These are phyloP conservation scores for Phalloptychus januarius DNA, from an alignment of 2,797 vertebrate genomes.

Conservation along the genomic window DNA sequence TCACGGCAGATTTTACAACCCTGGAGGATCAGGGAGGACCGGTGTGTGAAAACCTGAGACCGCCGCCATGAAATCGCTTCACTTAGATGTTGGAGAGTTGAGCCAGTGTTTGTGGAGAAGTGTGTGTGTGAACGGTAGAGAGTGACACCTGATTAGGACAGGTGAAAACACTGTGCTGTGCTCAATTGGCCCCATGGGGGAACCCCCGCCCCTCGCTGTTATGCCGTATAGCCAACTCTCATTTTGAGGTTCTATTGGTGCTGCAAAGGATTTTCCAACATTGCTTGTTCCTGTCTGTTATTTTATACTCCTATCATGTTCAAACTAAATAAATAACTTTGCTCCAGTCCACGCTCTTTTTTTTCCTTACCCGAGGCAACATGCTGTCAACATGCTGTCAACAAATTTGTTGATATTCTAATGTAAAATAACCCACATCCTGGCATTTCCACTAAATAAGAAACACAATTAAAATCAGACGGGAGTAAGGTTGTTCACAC, in stretches of 20 bases:
- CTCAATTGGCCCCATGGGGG: constrained; percentile 35
- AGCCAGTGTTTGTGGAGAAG: background rate
- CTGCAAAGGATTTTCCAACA: background rate
- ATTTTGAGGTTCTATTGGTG: background rate
- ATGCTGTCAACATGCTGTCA: too few species aligned
- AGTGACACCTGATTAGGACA: constrained; percentile 57
- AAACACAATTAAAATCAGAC: too few species aligned
- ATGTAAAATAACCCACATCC: too few species aligned
- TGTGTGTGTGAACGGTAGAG: constrained; percentile 12
- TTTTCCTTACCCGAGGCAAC: too few species aligned
- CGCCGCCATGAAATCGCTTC: constrained; percentile 1
- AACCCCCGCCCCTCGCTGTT: constrained; percentile 10
- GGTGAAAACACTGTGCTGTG: constrained; percentile 37
- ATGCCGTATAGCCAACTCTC: too few species aligned
- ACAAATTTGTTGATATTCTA: too few species aligned
- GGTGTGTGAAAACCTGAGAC: constrained; percentile 11
- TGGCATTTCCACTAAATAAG: too few species aligned
- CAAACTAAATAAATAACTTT: too few species aligned
- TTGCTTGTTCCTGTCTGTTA: too few species aligned
- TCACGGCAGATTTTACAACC: constrained; percentile 15
- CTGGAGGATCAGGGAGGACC: background rate
- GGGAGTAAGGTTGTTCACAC: too few species aligned
- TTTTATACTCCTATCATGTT: too few species aligned
- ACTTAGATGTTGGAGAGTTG: background rate
- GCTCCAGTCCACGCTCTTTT: too few species aligned